Percentiles rank a stretch among this genome's conserved stretches.
phyloP scores from a whole-genome alignment of 2,888 invertebrate genomes.

The Acleris emargana region DNA sequence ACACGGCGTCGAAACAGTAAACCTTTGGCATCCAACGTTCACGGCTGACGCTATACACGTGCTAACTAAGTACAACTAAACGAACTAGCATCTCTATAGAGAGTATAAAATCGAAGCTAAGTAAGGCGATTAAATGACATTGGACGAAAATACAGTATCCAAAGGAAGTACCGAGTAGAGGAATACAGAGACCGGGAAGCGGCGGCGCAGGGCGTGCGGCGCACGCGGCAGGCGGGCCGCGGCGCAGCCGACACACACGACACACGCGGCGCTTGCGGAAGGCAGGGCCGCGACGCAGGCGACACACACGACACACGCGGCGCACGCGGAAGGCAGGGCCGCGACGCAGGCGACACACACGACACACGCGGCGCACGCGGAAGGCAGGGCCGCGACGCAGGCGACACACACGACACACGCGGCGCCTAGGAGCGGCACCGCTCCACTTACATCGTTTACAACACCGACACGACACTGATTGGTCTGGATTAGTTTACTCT shows the following conservation, averaged over 20 bases:
- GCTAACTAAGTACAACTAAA: conserved; percentile 48
- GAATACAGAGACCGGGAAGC: conserved; percentile 35
- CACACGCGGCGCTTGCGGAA: conserved; percentile 38
- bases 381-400: neutral
- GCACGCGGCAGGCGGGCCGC: neutral
- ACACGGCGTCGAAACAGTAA: conserved; percentile 56
- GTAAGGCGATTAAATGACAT: conserved; percentile 51
- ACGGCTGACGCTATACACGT: conserved; percentile 44
- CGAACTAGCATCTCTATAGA: conserved; percentile 60
- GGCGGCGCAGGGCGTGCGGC: conserved; percentile 24
- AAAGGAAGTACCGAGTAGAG: conserved; percentile 30
- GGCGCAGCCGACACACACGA: conserved; percentile 55
- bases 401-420: conserved; percentile 57
- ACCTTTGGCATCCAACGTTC: conserved; percentile 68
- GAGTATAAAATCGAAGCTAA: conserved; percentile 52
- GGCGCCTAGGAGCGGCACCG: no score
- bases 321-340: no score
- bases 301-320: conserved; percentile 54
- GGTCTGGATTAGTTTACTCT: conserved; percentile 62
- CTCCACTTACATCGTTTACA: conserved; percentile 37
- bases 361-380: conserved; percentile 10
- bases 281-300: conserved; percentile 39
- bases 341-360: no score
- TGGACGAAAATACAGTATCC: conserved; percentile 42
- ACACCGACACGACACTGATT: conserved; percentile 78